Evolutionary conservation across 2,888 invertebrate species (phyloP).

Genomic region (Tachina lurida): DNA sequence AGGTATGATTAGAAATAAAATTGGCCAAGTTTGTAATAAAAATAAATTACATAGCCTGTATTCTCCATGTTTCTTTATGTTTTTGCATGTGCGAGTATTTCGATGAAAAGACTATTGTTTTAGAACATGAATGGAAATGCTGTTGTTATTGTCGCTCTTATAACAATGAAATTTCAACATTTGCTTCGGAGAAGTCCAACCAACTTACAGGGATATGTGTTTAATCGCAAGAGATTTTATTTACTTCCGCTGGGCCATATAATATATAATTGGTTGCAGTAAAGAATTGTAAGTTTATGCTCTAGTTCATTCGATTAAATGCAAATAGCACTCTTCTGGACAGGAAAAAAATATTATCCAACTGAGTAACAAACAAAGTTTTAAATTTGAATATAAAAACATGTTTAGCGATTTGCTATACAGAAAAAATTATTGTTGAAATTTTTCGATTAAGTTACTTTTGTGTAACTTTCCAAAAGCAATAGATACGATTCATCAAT

Average conservation of each 20-base stretch:
- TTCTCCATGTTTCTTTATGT: constrained; percentile 52
- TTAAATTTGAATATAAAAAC: no score
- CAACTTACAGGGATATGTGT: background rate
- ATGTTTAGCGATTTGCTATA: no score
- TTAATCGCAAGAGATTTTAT: constrained; percentile 15
- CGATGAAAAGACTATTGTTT: constrained; percentile 40
- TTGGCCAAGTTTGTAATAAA: constrained; percentile 76
- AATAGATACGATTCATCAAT: no score
- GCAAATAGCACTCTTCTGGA: background rate
- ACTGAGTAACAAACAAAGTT: no score
- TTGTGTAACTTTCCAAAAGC: no score
- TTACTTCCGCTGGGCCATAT: background rate
- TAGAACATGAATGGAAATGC: constrained; percentile 40
- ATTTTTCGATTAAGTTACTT: no score
- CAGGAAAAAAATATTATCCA: background rate
- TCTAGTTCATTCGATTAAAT: background rate
- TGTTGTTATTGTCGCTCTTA: constrained; percentile 36
- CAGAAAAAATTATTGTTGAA: no score
- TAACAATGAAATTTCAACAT: background rate
- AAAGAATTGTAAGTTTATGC: background rate
- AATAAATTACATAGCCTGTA: constrained; percentile 73
- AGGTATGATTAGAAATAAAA: constrained; percentile 73
- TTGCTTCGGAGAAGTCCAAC: constrained; percentile 36
- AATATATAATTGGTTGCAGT: background rate
- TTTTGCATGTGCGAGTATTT: constrained; percentile 22